Evolutionary conservation across 2,113 vertebrate species (phyloP).

Genomic region (Scomber japonicus): DNA sequence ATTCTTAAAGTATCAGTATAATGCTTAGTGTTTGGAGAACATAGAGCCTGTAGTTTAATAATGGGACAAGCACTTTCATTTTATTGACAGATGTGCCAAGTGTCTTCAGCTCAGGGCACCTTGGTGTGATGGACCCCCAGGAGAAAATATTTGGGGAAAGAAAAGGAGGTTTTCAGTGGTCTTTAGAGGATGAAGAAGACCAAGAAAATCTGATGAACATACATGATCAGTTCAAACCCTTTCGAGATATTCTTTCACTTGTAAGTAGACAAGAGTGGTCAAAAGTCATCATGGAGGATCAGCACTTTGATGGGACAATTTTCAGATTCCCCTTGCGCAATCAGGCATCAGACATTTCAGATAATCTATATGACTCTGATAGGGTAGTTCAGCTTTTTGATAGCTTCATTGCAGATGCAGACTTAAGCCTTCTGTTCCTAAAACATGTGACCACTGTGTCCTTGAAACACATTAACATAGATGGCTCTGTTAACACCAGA

Average conservation of each 20-base stretch:
- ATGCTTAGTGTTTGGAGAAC: not conserved
- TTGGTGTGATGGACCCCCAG: slow-evolving; percentile 88
- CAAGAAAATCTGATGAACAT: slow-evolving; percentile 68
- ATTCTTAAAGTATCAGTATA: not conserved
- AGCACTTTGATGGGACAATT: slow-evolving; percentile 86
- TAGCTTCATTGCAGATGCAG: slow-evolving; percentile 87
- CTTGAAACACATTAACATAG: slow-evolving; percentile 71
- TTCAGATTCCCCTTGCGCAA: slow-evolving; percentile 88
- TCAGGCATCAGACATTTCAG: slow-evolving; percentile 82
- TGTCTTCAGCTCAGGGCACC: slow-evolving; percentile 84
- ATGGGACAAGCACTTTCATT: not conserved
- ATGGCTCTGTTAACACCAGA: slow-evolving; percentile 70
- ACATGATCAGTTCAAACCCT: slow-evolving; percentile 87
- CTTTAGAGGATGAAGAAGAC: slow-evolving; percentile 79
- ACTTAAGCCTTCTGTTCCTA: slow-evolving; percentile 88
- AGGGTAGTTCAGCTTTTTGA: slow-evolving; percentile 84
- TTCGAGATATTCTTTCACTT: slow-evolving; percentile 81
- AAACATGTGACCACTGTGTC: slow-evolving; percentile 82
- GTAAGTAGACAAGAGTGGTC: slow-evolving; percentile 69
- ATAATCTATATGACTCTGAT: slow-evolving; percentile 82
- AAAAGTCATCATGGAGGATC: slow-evolving; percentile 63
- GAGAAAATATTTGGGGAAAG: slow-evolving; percentile 82
- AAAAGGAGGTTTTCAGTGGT: slow-evolving; percentile 83
- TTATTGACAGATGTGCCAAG: slow-evolving; percentile 85
- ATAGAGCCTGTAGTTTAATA: not conserved